These are phyloP conservation scores for Physella acuta DNA, from an alignment of 1,140 invertebrate species.

Conservation along the genomic window DNA sequence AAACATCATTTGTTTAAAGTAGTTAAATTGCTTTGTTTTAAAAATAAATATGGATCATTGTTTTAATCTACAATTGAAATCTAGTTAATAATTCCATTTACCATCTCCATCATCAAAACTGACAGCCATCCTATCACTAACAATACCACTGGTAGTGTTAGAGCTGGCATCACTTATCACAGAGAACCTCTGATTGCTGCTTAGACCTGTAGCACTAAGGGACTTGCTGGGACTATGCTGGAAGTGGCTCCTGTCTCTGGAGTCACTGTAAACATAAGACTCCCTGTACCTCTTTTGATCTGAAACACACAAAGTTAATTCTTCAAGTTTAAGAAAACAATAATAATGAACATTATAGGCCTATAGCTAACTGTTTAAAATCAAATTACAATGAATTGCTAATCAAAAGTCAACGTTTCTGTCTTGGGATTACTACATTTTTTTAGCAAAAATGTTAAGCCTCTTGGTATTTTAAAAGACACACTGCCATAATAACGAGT, in stretches of 20 bases:
- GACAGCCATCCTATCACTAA: conserved; percentile 84
- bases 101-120: conserved; percentile 82
- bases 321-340: no score
- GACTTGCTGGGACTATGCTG: conserved; percentile 40
- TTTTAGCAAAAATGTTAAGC: no score
- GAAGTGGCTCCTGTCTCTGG: conserved; percentile 42
- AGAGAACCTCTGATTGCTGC: conserved; percentile 62
- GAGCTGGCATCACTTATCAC: conserved; percentile 89
- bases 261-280: conserved; percentile 60
- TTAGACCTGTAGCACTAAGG: conserved; percentile 27
- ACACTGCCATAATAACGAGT: no score
- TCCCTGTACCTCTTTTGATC: conserved; percentile 60
- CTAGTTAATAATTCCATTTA: conserved; percentile 47
- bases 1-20: no score
- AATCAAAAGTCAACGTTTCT: no score
- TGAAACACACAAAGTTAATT: no score
- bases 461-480: no score
- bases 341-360: no score
- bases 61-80: background rate
- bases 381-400: no score
- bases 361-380: no score
- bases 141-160: conserved; percentile 91
- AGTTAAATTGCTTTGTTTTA: no score
- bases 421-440: no score
- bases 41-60: background rate